A percentile compares a stretch with the other conserved stretches of the same genome.
phyloP scores from a whole-genome alignment of 2,888 invertebrate genomes.

The Luperina nickerlii region DNA sequence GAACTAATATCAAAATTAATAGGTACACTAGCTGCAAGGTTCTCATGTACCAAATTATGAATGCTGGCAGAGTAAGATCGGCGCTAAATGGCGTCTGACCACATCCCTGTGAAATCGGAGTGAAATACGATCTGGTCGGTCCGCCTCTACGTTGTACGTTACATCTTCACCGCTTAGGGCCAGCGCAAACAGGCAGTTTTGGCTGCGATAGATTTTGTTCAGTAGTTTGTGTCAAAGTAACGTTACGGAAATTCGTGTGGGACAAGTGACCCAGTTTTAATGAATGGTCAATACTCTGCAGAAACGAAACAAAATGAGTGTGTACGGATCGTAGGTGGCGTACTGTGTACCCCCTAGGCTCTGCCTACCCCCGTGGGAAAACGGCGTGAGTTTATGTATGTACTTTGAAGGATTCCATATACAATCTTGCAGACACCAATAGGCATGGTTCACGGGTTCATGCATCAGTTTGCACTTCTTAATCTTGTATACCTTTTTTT shows the following conservation, averaged over 20 bases:
- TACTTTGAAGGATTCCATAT: not conserved
- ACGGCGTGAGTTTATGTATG: not conserved
- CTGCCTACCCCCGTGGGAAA: not conserved
- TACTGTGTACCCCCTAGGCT: not conserved
- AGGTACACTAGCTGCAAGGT: not conserved
- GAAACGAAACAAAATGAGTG: not conserved
- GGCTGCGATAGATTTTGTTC: conserved; percentile 12
- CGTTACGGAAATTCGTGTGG: not conserved
- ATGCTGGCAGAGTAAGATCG: conserved; percentile 16
- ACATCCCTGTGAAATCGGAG: conserved; percentile 32
- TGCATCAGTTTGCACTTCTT: not conserved
- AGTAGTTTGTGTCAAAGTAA: not conserved
- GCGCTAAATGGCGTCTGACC: conserved; percentile 36
- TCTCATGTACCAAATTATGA: conserved; percentile 35
- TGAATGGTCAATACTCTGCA: not conserved
- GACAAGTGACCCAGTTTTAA: not conserved
- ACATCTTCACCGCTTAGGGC: conserved; percentile 23
- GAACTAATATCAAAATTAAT: not conserved
- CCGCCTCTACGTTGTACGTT: conserved; percentile 48
- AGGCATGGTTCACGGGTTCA: not conserved
- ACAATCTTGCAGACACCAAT: not conserved
- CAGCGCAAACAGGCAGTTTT: conserved; percentile 10
- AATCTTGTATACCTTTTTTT: not conserved
- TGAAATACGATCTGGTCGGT: conserved; percentile 26
- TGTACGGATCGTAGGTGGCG: not conserved